Conservation (phyloP, 92 coral and sea anemone species). For the Epizoanthus stellaris region DNA sequence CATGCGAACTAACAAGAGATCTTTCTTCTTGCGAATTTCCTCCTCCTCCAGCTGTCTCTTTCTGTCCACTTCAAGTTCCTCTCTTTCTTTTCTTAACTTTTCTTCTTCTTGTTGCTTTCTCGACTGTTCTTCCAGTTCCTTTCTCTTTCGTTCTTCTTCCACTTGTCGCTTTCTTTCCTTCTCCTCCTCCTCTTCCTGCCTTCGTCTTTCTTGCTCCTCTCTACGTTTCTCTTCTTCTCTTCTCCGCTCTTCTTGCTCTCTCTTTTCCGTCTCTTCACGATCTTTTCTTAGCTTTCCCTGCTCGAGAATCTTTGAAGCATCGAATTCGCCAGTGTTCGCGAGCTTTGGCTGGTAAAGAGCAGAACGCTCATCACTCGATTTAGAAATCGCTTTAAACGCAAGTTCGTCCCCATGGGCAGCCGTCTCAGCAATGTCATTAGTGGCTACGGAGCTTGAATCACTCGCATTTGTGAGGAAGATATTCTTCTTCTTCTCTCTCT, state of each 20-base stretch:
- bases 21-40: conserved; percentile 84
- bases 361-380: conserved; percentile 15
- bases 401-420: conserved; percentile 18
- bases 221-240: conserved; percentile 45
- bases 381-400: conserved; percentile 21
- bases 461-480: conserved; percentile 78
- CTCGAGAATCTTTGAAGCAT: conserved; percentile 19
- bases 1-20: conserved; percentile 86
- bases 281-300: conserved; percentile 43
- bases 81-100: conserved; percentile 36
- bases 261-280: conserved; percentile 41
- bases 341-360: not conserved
- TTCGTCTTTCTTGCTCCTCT: conserved; percentile 58
- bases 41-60: conserved; percentile 78
- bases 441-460: conserved; percentile 68
- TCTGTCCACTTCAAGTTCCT: conserved; percentile 63
- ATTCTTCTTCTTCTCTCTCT: conserved; percentile 58
- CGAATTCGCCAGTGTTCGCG: not conserved
- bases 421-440: conserved; percentile 40
- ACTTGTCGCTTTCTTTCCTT: conserved; percentile 46
- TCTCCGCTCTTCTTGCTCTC: conserved; percentile 56
- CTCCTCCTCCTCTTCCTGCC: conserved; percentile 49
- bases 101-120: conserved; percentile 63
- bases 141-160: conserved; percentile 56
- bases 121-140: conserved; percentile 59